phyloP scores from a whole-genome alignment of 2,797 vertebrate species.

The Lacerta viridis region DNA sequence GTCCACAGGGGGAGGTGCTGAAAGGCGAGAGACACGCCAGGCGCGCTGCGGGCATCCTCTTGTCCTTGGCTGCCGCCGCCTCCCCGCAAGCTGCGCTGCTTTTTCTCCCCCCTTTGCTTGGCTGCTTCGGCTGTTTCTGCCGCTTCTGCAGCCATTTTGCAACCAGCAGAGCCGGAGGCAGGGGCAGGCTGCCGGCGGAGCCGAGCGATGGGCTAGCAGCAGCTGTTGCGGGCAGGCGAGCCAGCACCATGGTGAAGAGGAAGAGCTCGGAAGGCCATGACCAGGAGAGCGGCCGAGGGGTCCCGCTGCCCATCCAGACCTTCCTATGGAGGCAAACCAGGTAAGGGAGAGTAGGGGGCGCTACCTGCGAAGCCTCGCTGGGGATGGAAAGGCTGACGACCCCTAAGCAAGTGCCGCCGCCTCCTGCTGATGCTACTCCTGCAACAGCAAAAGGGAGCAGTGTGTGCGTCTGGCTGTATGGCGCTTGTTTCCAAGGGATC shows the following conservation, averaged over 20 bases:
- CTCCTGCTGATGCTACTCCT: neutral
- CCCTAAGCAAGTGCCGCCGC: neutral
- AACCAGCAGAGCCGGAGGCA: constrained; percentile 63
- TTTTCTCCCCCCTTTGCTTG: constrained; percentile 46
- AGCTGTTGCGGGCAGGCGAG: constrained; percentile 48
- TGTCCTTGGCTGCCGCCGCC: constrained; percentile 51
- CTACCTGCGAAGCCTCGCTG: neutral
- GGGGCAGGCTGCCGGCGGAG: constrained; percentile 43
- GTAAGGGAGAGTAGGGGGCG: constrained; percentile 77
- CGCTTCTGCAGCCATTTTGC: constrained; percentile 90
- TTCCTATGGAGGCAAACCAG: constrained; percentile 99
- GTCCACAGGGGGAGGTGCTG: constrained; percentile 59
- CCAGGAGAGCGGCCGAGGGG: constrained; percentile 92
- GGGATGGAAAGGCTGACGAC: neutral
- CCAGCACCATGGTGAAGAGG: constrained; percentile 93
- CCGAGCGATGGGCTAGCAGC: constrained; percentile 53
- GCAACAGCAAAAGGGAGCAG: no score
- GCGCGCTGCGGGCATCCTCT: constrained; percentile 59
- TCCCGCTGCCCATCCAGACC: constrained; percentile 98
- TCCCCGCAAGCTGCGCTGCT: constrained; percentile 51
- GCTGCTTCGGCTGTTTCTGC: constrained; percentile 43
- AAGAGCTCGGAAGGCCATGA: constrained; percentile 97
- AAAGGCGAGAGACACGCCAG: constrained; percentile 50
- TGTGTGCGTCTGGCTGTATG: no score
- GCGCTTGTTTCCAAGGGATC: neutral